A percentile compares a stretch with the other conserved stretches of the same genome.
Conservation (phyloP, 2,888 invertebrate species). For the Daptonema setosum region DNA sequence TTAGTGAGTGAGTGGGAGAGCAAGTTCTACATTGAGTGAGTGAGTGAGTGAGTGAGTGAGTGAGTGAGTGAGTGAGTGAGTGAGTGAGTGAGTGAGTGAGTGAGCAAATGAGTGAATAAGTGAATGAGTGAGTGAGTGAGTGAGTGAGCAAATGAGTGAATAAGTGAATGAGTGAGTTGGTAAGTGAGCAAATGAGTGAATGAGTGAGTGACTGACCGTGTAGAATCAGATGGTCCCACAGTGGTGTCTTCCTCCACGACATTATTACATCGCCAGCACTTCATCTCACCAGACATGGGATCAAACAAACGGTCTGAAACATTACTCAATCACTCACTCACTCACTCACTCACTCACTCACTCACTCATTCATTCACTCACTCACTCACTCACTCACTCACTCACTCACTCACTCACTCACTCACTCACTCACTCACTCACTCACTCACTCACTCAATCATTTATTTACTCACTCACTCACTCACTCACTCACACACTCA, state of each 20-base stretch:
- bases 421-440: background rate
- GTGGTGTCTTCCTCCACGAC: slow-evolving; percentile 19
- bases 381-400: background rate
- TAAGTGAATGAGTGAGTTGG: no score
- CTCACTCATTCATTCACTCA: slow-evolving; percentile 1
- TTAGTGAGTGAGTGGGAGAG: no score
- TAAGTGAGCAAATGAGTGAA: no score
- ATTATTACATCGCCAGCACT: slow-evolving; percentile 21
- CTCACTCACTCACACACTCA: background rate
- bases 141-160: no score
- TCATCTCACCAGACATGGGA: slow-evolving; percentile 4
- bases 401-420: slow-evolving; percentile 1
- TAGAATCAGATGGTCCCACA: slow-evolving; percentile 1
- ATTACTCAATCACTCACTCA: background rate
- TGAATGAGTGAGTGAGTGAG: no score
- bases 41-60: background rate
- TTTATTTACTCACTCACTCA: background rate
- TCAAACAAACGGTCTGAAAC: slow-evolving; percentile 6
- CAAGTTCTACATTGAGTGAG: background rate
- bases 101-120: no score
- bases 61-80: background rate
- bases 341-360: background rate
- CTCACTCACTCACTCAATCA: background rate
- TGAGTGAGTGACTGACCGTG: slow-evolving; percentile 3
- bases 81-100: no score